Conservation (phyloP, 2,888 invertebrate species). For the Leptothorax acervorum region DNA sequence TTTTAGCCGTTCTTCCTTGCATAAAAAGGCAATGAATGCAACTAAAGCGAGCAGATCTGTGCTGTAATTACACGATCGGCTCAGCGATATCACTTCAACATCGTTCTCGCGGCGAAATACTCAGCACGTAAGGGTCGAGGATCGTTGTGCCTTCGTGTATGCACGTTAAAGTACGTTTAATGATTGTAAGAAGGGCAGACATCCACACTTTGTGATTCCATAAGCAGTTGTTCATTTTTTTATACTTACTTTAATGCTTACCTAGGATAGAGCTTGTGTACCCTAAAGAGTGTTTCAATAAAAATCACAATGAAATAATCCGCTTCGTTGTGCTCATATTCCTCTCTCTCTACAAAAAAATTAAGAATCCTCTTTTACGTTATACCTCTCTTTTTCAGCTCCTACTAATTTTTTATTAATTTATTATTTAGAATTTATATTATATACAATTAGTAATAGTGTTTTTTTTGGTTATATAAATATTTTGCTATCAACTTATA, state of each 20-base stretch:
- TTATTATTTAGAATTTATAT: slow-evolving; percentile 11
- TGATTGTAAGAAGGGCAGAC: slow-evolving; percentile 79
- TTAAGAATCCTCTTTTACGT: neutral
- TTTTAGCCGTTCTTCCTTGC: slow-evolving; percentile 6
- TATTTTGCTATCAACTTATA: neutral
- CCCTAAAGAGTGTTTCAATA: slow-evolving; percentile 85
- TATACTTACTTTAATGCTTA: slow-evolving; percentile 84
- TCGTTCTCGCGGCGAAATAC: slow-evolving; percentile 82
- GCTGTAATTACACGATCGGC: slow-evolving; percentile 16
- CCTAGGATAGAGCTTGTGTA: slow-evolving; percentile 83
- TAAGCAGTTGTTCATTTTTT: slow-evolving; percentile 83
- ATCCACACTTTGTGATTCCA: slow-evolving; percentile 84
- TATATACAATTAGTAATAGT: neutral
- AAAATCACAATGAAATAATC: slow-evolving; percentile 80
- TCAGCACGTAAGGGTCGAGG: slow-evolving; percentile 85
- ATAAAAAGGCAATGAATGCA: neutral
- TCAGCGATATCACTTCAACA: slow-evolving; percentile 34
- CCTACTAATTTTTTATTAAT: neutral
- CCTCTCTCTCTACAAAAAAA: neutral
- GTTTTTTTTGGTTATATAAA: neutral
- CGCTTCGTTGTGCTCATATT: neutral
- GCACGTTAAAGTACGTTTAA: slow-evolving; percentile 79
- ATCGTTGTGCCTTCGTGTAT: slow-evolving; percentile 84
- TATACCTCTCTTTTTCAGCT: neutral
- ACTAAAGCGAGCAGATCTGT: slow-evolving; percentile 34